Evolutionary conservation across 1,140 invertebrate genomes (phyloP), one percentile per base, ranked within the genome.

Genomic region (Listronotus bonariensis): DNA sequence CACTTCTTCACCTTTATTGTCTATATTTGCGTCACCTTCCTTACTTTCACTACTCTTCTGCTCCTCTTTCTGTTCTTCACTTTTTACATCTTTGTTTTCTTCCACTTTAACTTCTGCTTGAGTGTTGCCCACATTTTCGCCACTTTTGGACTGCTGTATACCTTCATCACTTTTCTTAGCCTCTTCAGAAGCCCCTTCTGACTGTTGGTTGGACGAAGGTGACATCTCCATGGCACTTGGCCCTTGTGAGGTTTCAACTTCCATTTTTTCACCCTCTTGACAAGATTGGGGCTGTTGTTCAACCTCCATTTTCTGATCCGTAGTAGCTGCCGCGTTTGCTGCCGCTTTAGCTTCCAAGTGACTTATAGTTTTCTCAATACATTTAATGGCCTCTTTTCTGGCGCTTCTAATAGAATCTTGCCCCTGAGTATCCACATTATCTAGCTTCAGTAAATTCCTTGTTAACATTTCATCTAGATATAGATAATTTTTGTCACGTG

Each of bases 381-480:
- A 88, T 74, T 88, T 91, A 9, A 98, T 95, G 0, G 92, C 91
- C 69, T 93, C 89, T 77, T 91, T 94, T 15, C 95, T 83, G 0
- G 92, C 91, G 58, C 87, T 85, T 69, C 95, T 83, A 34, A 98
- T 91, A 72, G 92, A 89, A 26, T 96, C 92, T 72, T 92, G 89
- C 1, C 93, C 93, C 63, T 95, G 92, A 0, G 93, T 92, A 74
- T 96, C 93, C 56, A 98, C 92, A 69, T 91, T 89, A 77, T 98
- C 96, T 60, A 97, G 78, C 77, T 95, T 94, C 4, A 97, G 86
- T 60, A 97, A 82, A 76, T 93, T 92, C 42, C 95, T 86, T 1
- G 95, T 97, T 12, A 98, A 80, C 94, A 97, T 97, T 80, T 98
- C 95, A 77, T 97, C 95, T 42, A 97, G 78, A 77, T 89, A 95